Percentiles rank a stretch among this genome's conserved stretches.
Conservation (phyloP, 2,888 invertebrate species). For the Pheosia tremula region DNA sequence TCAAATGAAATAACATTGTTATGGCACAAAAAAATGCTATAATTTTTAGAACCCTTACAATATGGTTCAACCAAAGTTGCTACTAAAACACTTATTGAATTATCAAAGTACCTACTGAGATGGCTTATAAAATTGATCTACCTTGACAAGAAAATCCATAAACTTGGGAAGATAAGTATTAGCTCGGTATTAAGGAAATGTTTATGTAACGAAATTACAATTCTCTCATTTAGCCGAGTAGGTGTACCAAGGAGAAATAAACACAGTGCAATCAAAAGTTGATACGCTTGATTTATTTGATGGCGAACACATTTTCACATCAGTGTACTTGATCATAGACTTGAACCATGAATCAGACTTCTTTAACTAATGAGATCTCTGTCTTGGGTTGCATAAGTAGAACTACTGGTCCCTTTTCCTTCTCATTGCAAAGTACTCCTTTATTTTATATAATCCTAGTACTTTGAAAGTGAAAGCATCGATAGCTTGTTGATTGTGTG, state of each 20-base stretch:
- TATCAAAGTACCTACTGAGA: background rate
- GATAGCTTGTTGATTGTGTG: too few species aligned
- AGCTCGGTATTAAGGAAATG: slow-evolving; percentile 17
- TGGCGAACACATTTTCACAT: background rate
- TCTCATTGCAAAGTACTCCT: too few species aligned
- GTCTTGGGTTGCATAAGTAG: too few species aligned
- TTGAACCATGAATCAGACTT: too few species aligned
- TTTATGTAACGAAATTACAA: slow-evolving; percentile 33
- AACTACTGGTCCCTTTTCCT: too few species aligned
- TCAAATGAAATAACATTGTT: background rate
- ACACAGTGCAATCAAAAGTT: slow-evolving; percentile 54
- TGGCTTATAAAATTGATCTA: background rate
- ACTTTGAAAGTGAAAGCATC: too few species aligned
- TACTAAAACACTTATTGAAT: background rate
- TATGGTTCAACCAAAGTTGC: too few species aligned
- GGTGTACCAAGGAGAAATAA: slow-evolving; percentile 35
- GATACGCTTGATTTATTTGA: background rate
- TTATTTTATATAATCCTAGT: too few species aligned
- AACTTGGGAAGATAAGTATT: slow-evolving; percentile 16
- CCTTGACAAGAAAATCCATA: slow-evolving; percentile 12
- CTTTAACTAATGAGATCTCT: too few species aligned
- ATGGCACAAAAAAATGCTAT: too few species aligned
- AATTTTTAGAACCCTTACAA: too few species aligned
- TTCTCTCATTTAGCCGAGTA: slow-evolving; percentile 27
- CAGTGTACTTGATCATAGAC: too few species aligned